Evolutionary conservation across 2,888 invertebrate genomes (phyloP), one percentile per base, ranked within the genome.

Genomic region (Synanthedon myopaeformis): DNA sequence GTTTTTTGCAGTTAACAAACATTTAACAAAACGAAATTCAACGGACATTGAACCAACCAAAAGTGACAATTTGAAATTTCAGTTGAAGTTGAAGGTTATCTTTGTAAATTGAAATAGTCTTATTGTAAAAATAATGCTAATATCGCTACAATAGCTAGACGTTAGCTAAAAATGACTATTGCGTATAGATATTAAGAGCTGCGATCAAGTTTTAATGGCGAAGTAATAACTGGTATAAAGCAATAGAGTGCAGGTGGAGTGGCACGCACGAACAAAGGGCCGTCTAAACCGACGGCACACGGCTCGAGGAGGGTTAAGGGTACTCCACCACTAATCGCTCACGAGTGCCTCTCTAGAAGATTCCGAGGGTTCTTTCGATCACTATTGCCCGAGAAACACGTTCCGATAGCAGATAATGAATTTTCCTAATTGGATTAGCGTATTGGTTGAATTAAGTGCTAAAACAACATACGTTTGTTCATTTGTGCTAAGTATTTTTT

Each of bases 361-460:
- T 69, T 65, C 72, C 68, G 67, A 83, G 81, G 78, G 83, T 79
- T 79, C 80, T 80, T 83, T 77, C 74, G 79, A 78, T 79, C 79
- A 76, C 79, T 79, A 79, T 77, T 76, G 75, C 71, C 63, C 56
- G 69, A 72, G 74, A 74, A 79, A 82, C 79, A 83, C 76, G 80
- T 77, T 70, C 73, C 66, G 60, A 72, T 72, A 69, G 63, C 62
- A 70, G 79, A 76, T 82, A 82, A 82, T 83, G 76, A 82, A 79
- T 79, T 79, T 69, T 59, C 72, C 61, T 82, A 82, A 83, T 83
- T 82, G 75, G 75, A 76, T 80, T 74, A 76, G 65, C 65, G 66
- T 71, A 72, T 71, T 70, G 67, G 66, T 67, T 62, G 17, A 14
- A 45, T 59, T 57, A 65, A 73, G 67, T 67, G 64, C 61, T 57